Base-by-base conservation (phyloP, 2,888 invertebrate species). In the Tanaodytes sp. region DNA sequence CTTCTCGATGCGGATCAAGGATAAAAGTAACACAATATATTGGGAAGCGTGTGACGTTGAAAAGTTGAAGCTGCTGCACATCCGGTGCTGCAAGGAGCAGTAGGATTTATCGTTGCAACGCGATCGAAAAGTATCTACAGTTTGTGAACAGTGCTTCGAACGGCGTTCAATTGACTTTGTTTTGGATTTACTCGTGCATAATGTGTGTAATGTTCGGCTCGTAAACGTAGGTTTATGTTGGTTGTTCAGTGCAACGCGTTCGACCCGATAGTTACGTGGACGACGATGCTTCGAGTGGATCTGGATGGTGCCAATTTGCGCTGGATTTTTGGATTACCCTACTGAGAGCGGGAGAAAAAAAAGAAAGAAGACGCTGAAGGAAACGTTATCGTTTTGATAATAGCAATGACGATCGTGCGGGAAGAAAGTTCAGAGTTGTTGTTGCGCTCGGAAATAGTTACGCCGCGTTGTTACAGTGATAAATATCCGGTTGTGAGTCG, bases 1-100 rank as follows among this genome's bases (percentile, higher is more conserved):
- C 36, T 43, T 20, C 36, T 57, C 45, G 42, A 65, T 58, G 45
- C 52, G 52, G 65, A 65, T 65, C 65, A 64, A 69, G 69, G 63
- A 69, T 69, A 59, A 64, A 69, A 64, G 69, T 61, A 69, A 63
- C 59, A 63, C 69, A 64, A 61, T 69, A 61, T 65, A 69, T 69
- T 59, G 55, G 69, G 64, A 63, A 64, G 55, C 63, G 63, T 54
- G 59, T 64, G 69, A 69, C 69, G 69, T 69, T 69, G 64, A 69
- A 61, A 64, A 61, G 69, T 64, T 59, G 64, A 64, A 69, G 55
- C 64, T 64, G 69, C 64, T 64, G 64, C 55, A 64, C 65, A 70
- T 70, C 70, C 70, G 70, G 70, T 70, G 61, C 42, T 27, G 16
- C 64, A 45, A 69, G 70, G 39, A 59, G 59, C 52, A 49, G 59